phyloP scores from a whole-genome alignment of 2,797 vertebrate species.

The Macropodus opercularis region DNA sequence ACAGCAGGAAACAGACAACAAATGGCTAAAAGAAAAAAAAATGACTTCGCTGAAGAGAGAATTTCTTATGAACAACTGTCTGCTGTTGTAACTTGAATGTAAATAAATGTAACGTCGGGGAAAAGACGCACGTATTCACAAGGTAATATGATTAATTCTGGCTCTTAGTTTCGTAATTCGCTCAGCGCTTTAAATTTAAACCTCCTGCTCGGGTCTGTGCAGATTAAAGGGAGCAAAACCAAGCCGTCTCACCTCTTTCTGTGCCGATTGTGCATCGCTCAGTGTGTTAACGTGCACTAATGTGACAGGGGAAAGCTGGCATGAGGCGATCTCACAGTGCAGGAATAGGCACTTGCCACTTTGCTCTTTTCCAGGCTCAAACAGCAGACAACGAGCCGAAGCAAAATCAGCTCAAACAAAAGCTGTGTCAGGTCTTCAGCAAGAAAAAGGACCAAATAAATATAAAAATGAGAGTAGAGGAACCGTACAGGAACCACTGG shows the following conservation, averaged over 20 bases:
- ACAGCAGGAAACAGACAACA: too few relatives aligned
- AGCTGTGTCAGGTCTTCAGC: slow-evolving; percentile 25
- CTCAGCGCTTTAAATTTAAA: too few relatives aligned
- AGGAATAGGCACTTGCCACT: slow-evolving; percentile 66
- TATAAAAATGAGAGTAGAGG: slow-evolving; percentile 10
- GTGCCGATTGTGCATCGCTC: slow-evolving; percentile 34
- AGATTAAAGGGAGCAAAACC: slow-evolving; percentile 4
- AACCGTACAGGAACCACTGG: neutral
- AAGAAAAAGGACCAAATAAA: slow-evolving; percentile 25
- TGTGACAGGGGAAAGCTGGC: slow-evolving; percentile 81
- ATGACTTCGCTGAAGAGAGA: too few relatives aligned
- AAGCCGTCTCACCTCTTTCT: slow-evolving; percentile 13
- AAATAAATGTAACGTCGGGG: too few relatives aligned
- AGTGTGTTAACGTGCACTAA: slow-evolving; percentile 73
- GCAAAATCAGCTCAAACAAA: slow-evolving; percentile 37
- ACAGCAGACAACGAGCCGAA: slow-evolving; percentile 47
- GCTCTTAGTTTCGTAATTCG: neutral
- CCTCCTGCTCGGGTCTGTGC: neutral
- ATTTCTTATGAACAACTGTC: too few relatives aligned
- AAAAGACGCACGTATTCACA: too few relatives aligned
- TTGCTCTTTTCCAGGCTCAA: slow-evolving; percentile 77
- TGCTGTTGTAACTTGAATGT: too few relatives aligned
- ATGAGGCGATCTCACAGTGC: slow-evolving; percentile 76
- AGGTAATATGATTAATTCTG: too few relatives aligned
- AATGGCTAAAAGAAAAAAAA: too few relatives aligned